A percentile compares a stretch with the other conserved stretches of the same genome.
These are phyloP conservation scores for Parazoanthus darwini DNA, from an alignment of 92 coral and sea anemone genomes.

Conservation along the genomic window DNA sequence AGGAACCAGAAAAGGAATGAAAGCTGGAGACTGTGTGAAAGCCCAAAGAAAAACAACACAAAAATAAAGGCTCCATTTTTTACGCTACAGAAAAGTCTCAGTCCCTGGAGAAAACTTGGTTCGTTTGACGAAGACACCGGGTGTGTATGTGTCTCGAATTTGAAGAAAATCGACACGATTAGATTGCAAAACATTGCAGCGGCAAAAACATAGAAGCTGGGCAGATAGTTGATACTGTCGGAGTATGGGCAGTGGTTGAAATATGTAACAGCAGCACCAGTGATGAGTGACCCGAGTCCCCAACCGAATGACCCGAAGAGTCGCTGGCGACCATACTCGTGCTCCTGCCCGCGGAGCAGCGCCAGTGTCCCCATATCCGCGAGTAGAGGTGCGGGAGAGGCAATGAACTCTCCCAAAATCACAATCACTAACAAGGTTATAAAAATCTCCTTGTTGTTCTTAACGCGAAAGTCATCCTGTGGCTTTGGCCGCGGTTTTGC, in stretches of 20 bases:
- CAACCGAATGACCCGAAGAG: constrained; percentile 87
- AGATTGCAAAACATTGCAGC: constrained; percentile 71
- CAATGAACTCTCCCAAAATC: constrained; percentile 76
- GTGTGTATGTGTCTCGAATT: constrained; percentile 43
- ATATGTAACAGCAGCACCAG: constrained; percentile 80
- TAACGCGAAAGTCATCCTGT: constrained; percentile 69
- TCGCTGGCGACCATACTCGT: constrained; percentile 78
- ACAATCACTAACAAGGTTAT: constrained; percentile 73
- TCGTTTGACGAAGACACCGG: constrained; percentile 39
- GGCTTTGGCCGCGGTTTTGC: constrained; percentile 55
- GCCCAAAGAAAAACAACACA: constrained; percentile 60
- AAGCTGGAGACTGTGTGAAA: constrained; percentile 75
- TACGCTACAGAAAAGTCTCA: constrained; percentile 70
- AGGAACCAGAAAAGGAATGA: constrained; percentile 91
- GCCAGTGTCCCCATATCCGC: constrained; percentile 81
- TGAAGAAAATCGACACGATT: constrained; percentile 67
- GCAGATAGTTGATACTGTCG: constrained; percentile 82
- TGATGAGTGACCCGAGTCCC: constrained; percentile 76
- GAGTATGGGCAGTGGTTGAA: constrained; percentile 84
- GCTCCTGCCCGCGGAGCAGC: constrained; percentile 72
- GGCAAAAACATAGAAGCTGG: constrained; percentile 81
- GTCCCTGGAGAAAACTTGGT: constrained; percentile 56
- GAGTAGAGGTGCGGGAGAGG: constrained; percentile 89
- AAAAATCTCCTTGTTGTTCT: constrained; percentile 72
- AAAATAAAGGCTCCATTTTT: constrained; percentile 75